phyloP scores from a whole-genome alignment of 2,797 vertebrate species.

The Buphagus erythrorhynchus region DNA sequence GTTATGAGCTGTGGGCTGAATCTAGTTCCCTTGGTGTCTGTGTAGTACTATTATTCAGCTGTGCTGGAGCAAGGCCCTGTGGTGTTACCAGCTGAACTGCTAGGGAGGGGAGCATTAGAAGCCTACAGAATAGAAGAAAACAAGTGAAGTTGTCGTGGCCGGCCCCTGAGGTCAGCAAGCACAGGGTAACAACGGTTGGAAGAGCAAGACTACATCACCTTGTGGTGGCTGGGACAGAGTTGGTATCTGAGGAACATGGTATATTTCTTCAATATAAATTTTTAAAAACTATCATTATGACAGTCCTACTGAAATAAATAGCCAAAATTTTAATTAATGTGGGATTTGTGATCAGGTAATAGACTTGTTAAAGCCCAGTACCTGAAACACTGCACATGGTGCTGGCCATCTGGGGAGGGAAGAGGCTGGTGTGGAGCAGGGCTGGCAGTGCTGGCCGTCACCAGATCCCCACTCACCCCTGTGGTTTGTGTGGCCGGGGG shows the following conservation, averaged over 20 bases:
- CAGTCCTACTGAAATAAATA: not conserved
- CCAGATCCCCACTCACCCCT: not conserved
- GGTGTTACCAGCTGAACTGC: not conserved
- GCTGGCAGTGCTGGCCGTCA: not conserved
- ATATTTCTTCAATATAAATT: not conserved
- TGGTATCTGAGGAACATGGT: not conserved
- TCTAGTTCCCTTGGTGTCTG: not conserved
- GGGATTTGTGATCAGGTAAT: not conserved
- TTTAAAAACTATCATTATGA: fast-evolving
- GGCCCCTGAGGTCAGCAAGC: too few species aligned
- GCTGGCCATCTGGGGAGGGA: not conserved
- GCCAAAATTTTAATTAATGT: not conserved
- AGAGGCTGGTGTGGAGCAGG: not conserved
- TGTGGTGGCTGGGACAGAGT: not conserved
- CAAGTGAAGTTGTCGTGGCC: not conserved
- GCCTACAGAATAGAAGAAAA: not conserved
- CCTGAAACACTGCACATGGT: fast-evolving
- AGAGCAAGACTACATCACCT: not conserved
- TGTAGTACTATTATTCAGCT: not conserved
- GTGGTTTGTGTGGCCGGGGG: not conserved
- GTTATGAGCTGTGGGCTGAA: not conserved
- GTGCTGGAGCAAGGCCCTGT: not conserved
- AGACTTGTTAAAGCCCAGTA: not conserved
- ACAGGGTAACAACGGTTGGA: fast-evolving
- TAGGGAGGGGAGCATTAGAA: not conserved